Percentiles rank a stretch among this genome's conserved stretches.
phyloP scores from a whole-genome alignment of 2,113 vertebrate genomes.

The Excalfactoria chinensis region DNA sequence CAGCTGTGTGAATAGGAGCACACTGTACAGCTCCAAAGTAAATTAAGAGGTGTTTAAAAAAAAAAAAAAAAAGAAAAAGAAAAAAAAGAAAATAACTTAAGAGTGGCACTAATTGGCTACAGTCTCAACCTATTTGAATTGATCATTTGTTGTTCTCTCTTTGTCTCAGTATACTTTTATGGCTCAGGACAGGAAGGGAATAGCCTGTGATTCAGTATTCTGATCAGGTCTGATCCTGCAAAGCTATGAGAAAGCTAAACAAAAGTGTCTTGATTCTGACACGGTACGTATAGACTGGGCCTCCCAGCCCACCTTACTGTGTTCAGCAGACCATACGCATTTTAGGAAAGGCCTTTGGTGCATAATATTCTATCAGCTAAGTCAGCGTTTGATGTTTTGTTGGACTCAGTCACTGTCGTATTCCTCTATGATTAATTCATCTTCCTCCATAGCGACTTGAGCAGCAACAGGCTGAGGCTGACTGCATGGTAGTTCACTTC shows the following conservation, averaged over 20 bases:
- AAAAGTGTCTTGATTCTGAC: accelerated
- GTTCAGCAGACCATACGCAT: neutral
- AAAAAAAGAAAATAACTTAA: slow-evolving; percentile 37
- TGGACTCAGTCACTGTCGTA: slow-evolving; percentile 84
- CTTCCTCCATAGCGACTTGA: slow-evolving; percentile 80
- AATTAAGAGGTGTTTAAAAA: slow-evolving; percentile 40
- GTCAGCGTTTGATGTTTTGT: neutral
- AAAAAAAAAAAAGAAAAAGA: too few species aligned
- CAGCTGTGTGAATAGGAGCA: neutral
- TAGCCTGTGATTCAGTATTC: neutral
- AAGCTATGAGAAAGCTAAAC: neutral
- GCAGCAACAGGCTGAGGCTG: slow-evolving; percentile 83
- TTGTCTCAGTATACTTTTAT: neutral
- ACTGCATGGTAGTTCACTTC: slow-evolving; percentile 82
- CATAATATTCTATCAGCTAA: neutral
- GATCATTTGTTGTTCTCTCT: neutral
- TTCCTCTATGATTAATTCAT: slow-evolving; percentile 87
- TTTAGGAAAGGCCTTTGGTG: neutral
- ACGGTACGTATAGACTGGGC: too few species aligned
- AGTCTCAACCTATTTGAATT: neutral
- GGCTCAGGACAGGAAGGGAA: slow-evolving; percentile 27
- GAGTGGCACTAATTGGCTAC: neutral
- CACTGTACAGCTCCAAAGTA: neutral
- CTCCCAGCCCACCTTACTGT: neutral
- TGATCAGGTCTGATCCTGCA: neutral